A percentile compares a stretch with the other conserved stretches of the same genome.
These are phyloP conservation scores for Rhysida immarginata DNA, from an alignment of 1,140 invertebrate genomes.

Conservation along the genomic window DNA sequence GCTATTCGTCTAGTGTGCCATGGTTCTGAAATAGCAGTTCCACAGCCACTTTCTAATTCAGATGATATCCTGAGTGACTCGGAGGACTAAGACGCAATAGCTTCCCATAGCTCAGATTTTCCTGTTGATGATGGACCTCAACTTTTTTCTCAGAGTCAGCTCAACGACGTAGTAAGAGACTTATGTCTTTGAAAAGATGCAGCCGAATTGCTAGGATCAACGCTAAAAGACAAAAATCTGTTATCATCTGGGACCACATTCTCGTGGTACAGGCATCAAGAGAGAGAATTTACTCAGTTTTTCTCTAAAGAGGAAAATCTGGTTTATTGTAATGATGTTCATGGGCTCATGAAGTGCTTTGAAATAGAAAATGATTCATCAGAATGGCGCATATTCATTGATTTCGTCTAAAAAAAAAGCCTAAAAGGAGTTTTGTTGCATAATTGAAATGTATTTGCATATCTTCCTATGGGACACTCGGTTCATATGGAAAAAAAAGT, in stretches of 20 bases:
- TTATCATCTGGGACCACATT: slow-evolving; percentile 9
- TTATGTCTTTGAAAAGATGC: slow-evolving; percentile 1
- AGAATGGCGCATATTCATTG: neutral
- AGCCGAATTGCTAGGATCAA: slow-evolving; percentile 5
- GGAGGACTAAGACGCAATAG: slow-evolving; percentile 4
- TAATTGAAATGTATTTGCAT: slow-evolving; percentile 1
- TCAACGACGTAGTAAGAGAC: slow-evolving; percentile 5
- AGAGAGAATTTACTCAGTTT: slow-evolving; percentile 13
- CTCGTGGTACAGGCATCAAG: slow-evolving; percentile 13
- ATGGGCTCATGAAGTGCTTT: slow-evolving; percentile 13
- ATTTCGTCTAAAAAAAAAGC: neutral
- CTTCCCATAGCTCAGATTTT: slow-evolving; percentile 6
- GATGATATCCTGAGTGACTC: slow-evolving; percentile 7
- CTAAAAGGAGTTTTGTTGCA: slow-evolving; percentile 7
- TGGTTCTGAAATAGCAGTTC: slow-evolving; percentile 5
- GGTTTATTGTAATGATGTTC: slow-evolving; percentile 12
- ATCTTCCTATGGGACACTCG: slow-evolving; percentile 9
- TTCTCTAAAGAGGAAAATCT: slow-evolving; percentile 10
- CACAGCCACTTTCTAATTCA: slow-evolving; percentile 7
- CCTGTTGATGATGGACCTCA: slow-evolving; percentile 5
- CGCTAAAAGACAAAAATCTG: slow-evolving; percentile 1
- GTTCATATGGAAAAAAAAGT: slow-evolving; percentile 12
- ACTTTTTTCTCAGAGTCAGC: slow-evolving; percentile 9
- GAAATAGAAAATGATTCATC: slow-evolving; percentile 13
- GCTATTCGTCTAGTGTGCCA: neutral